Percentiles rank a stretch among this genome's conserved stretches.
phyloP scores from a whole-genome alignment of 2,888 invertebrate genomes.

The Thymelicus sylvestris region DNA sequence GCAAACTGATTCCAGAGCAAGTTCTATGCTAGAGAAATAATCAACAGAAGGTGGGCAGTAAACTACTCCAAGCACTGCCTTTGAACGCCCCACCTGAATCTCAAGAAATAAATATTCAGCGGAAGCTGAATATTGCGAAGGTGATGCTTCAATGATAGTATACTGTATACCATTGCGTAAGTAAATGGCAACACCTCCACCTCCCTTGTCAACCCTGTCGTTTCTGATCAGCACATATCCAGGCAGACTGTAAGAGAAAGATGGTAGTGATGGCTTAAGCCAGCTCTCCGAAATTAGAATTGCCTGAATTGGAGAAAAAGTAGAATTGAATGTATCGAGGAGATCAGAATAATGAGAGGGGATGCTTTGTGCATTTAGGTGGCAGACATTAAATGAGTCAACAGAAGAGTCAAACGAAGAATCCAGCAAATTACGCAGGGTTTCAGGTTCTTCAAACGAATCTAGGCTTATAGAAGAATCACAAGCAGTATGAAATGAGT shows the following conservation, averaged over 20 bases:
- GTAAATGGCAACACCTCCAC: too few species aligned
- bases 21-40: slow-evolving; percentile 8
- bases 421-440: background rate
- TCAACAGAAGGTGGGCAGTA: slow-evolving; percentile 4
- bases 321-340: background rate
- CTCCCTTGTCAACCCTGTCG: too few species aligned
- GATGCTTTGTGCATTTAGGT: too few species aligned
- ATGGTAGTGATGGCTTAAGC: background rate
- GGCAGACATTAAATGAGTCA: too few species aligned
- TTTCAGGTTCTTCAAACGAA: background rate
- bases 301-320: background rate
- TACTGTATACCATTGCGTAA: too few species aligned
- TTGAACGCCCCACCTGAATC: background rate
- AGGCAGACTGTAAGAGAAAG: background rate
- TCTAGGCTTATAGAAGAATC: background rate
- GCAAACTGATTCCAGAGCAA: background rate
- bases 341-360: background rate
- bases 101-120: background rate
- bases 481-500: background rate
- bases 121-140: background rate
- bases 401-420: background rate
- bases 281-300: slow-evolving; percentile 6
- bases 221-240: too few species aligned
- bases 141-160: background rate
- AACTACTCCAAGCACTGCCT: background rate